These are phyloP conservation scores for Caenorhabditis angaria DNA, from an alignment of 2,888 invertebrate genomes.

Conservation along the genomic window DNA sequence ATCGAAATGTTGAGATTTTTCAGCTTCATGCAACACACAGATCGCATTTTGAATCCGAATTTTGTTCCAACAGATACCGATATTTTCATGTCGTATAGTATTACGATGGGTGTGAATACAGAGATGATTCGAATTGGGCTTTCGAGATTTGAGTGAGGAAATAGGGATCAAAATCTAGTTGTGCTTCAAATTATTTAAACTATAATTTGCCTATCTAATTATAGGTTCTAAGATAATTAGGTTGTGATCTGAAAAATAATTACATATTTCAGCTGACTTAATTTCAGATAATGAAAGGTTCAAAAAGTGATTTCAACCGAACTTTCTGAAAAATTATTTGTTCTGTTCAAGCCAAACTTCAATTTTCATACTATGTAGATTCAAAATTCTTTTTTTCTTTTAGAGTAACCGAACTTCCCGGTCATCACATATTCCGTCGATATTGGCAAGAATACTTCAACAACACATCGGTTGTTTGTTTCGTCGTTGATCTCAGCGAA, in stretches of 20 bases:
- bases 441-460: constrained; percentile 46
- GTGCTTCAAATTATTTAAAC: no score
- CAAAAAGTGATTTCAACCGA: neutral
- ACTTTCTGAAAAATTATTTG: neutral
- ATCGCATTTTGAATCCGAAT: constrained; percentile 28
- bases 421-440: constrained; percentile 55
- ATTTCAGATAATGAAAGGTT: neutral
- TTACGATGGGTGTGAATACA: constrained; percentile 42
- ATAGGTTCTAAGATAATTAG: no score
- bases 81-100: constrained; percentile 44
- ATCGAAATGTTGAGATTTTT: constrained; percentile 9
- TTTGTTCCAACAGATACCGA: constrained; percentile 54
- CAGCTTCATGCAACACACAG: constrained; percentile 37
- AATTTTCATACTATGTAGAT: neutral
- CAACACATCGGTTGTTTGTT: constrained; percentile 41
- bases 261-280: no score
- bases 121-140: constrained; percentile 30
- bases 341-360: neutral
- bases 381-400: constrained; percentile 9
- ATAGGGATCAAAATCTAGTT: no score
- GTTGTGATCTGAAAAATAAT: no score
- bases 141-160: constrained; percentile 46
- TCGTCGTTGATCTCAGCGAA: constrained; percentile 56
- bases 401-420: constrained; percentile 55
- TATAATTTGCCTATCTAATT: no score